Percentiles rank a stretch among this genome's conserved stretches.
Conservation (phyloP, 2,888 invertebrate species). For the Lasioglossum lativentre region DNA sequence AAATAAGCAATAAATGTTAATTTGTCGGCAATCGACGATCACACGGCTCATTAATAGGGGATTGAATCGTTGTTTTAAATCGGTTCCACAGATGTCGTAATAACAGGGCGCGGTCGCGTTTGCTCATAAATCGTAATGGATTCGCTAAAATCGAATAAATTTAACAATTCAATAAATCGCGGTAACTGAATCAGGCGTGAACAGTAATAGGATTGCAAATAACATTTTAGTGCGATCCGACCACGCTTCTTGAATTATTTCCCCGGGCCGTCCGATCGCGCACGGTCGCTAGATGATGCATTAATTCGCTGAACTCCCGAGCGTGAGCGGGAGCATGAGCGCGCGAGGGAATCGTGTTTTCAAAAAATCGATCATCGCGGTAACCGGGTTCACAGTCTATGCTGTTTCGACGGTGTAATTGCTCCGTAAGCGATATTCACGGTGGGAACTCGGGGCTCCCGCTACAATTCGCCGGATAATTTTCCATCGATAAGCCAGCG, state of each 20-base stretch:
- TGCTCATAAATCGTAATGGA: constrained; percentile 37
- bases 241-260: constrained; percentile 48
- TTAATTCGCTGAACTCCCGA: constrained; percentile 4
- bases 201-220: constrained; percentile 53
- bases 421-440: constrained; percentile 31
- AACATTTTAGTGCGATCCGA: constrained; percentile 44
- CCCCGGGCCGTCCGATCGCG: neutral
- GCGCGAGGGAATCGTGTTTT: neutral
- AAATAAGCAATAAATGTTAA: neutral
- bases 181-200: constrained; percentile 32
- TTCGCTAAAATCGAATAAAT: constrained; percentile 49
- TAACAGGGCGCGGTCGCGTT: neutral
- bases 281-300: constrained; percentile 19
- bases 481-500: constrained; percentile 46
- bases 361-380: constrained; percentile 46
- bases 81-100: constrained; percentile 42
- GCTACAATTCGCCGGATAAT: constrained; percentile 45
- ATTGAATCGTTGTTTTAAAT: constrained; percentile 30
- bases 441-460: constrained; percentile 6
- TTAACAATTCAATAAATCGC: constrained; percentile 56
- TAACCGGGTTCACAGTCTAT: constrained; percentile 8
- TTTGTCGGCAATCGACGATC: constrained; percentile 16
- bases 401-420: constrained; percentile 30
- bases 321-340: neutral
- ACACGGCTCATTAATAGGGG: constrained; percentile 16